These are phyloP conservation scores for Aphelenchoides bicaudatus DNA, from an alignment of 2,888 invertebrate species.

Conservation along the genomic window DNA sequence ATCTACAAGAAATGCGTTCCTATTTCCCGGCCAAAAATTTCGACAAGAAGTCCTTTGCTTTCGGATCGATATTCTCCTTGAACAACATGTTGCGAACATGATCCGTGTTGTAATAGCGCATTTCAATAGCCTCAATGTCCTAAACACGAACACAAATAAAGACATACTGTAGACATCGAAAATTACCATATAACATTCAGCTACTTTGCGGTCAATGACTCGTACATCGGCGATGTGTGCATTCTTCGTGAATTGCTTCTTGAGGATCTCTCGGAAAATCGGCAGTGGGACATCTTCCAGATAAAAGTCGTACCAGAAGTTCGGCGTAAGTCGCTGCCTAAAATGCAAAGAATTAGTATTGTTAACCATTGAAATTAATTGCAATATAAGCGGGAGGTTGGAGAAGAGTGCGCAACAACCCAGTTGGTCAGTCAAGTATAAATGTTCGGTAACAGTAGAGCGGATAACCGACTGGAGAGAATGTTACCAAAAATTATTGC, in stretches of 20 bases:
- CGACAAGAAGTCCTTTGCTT: conserved; percentile 63
- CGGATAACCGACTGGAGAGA: too few relatives aligned
- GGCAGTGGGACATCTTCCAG: conserved; percentile 56
- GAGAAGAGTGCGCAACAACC: not conserved
- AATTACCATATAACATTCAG: conserved; percentile 47
- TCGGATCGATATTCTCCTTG: conserved; percentile 62
- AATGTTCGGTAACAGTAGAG: too few relatives aligned
- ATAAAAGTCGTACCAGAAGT: conserved; percentile 54
- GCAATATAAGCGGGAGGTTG: not conserved
- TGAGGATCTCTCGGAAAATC: conserved; percentile 57
- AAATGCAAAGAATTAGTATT: conserved; percentile 17
- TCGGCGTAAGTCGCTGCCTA: conserved; percentile 53
- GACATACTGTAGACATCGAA: not conserved
- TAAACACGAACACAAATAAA: conserved; percentile 28
- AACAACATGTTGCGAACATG: conserved; percentile 64
- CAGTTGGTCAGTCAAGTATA: not conserved
- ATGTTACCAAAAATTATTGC: too few relatives aligned
- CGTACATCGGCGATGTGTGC: conserved; percentile 63
- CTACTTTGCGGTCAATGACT: conserved; percentile 63
- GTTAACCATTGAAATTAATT: not conserved
- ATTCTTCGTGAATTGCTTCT: conserved; percentile 63
- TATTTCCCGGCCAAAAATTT: conserved; percentile 64
- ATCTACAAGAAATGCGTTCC: too few relatives aligned
- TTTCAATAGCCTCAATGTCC: conserved; percentile 52
- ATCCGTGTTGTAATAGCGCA: conserved; percentile 56